phyloP scores from a whole-genome alignment of 2,888 invertebrate species.

The Alcis repandata region DNA sequence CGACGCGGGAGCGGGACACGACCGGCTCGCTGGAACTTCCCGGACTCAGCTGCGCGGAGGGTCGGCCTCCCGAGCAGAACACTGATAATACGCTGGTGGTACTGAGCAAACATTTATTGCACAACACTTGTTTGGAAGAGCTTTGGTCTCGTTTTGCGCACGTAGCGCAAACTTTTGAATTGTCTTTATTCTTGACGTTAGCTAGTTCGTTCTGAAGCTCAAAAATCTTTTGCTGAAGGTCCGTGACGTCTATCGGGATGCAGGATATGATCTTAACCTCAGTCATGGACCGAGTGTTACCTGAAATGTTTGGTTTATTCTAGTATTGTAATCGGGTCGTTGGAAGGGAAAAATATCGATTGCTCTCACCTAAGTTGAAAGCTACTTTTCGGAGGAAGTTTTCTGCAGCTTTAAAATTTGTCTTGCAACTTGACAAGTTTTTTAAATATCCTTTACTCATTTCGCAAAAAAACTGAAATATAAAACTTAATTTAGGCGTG shows the following conservation, averaged over 20 bases:
- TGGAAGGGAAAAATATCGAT: not conserved
- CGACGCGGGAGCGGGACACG: conserved; percentile 5
- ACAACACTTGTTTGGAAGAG: not conserved
- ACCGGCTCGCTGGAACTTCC: not conserved
- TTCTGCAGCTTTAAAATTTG: conserved; percentile 75
- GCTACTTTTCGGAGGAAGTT: conserved; percentile 74
- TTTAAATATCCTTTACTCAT: conserved; percentile 55
- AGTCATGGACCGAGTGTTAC: conserved; percentile 77
- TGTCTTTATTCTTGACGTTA: conserved; percentile 25
- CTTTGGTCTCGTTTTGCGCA: not conserved
- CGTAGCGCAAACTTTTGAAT: not conserved
- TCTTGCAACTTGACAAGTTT: conserved; percentile 48
- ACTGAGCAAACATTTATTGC: conserved; percentile 17
- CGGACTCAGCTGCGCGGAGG: not conserved
- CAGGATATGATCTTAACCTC: conserved; percentile 83
- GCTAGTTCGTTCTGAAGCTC: conserved; percentile 67
- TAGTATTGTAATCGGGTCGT: not conserved
- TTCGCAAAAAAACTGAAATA: conserved; percentile 39
- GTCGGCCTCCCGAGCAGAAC: not conserved
- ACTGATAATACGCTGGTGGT: conserved; percentile 9
- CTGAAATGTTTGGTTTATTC: conserved; percentile 54
- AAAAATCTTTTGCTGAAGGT: conserved; percentile 74
- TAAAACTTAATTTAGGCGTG: not conserved
- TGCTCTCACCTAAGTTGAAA: conserved; percentile 68
- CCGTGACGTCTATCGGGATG: conserved; percentile 81